Conservation (phyloP, 2,113 vertebrate genomes). For the Todiramphus chloris region DNA sequence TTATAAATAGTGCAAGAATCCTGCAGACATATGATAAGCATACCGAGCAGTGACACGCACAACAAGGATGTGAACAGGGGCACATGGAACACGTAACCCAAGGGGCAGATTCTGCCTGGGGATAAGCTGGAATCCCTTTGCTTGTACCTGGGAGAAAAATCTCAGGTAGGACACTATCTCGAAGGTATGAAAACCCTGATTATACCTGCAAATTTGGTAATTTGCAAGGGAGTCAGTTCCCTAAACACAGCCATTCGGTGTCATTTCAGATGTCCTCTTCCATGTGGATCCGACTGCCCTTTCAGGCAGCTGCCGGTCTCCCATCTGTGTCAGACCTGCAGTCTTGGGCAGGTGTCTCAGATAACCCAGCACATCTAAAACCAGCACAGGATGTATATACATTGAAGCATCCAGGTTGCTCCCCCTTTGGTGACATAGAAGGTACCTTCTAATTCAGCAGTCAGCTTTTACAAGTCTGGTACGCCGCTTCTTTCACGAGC, state of each 20-base stretch:
- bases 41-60: not conserved
- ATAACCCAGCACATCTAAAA: not conserved
- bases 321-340: not conserved
- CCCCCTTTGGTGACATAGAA: fast-evolving
- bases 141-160: not conserved
- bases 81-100: not conserved
- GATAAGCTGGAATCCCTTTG: not conserved
- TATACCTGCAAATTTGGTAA: not conserved
- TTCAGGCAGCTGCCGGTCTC: not conserved
- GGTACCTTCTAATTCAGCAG: not conserved
- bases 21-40: not conserved
- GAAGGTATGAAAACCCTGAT: not conserved
- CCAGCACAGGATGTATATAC: not conserved
- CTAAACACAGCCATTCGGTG: not conserved
- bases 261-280: not conserved
- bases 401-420: not conserved
- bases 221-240: not conserved
- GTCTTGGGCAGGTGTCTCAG: fast-evolving
- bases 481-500: not conserved
- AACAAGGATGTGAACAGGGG: not conserved
- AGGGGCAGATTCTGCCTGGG: fast-evolving
- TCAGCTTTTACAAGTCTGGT: not conserved
- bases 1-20: conserved; percentile 64
- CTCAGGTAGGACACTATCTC: not conserved
- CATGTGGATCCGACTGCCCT: not conserved